These are phyloP conservation scores for Nyleta sp. DNA, from an alignment of 2,888 invertebrate species.

Conservation along the genomic window DNA sequence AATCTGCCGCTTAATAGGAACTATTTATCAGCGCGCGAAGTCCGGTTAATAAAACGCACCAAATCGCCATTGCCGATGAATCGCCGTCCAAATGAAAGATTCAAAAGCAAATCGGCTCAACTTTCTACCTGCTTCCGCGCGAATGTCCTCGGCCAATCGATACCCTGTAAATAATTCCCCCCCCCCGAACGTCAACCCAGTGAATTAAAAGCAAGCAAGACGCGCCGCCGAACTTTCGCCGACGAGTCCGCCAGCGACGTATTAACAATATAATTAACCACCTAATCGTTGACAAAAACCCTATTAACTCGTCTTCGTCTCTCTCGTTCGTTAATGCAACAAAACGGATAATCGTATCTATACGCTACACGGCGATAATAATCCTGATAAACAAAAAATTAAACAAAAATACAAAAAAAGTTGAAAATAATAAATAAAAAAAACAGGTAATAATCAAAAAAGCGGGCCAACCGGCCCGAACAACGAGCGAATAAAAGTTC, in stretches of 20 bases:
- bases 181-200: slow-evolving; percentile 24
- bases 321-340: slow-evolving; percentile 76
- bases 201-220: slow-evolving; percentile 35
- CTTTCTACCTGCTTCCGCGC: slow-evolving; percentile 28
- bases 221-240: slow-evolving; percentile 72
- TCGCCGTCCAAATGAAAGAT: no score
- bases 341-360: slow-evolving; percentile 76
- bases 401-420: slow-evolving; percentile 49
- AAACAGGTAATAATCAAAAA: no score
- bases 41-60: no score
- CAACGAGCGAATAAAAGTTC: slow-evolving; percentile 66
- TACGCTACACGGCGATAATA: slow-evolving; percentile 71
- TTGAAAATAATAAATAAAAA: slow-evolving; percentile 8
- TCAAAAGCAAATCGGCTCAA: background rate
- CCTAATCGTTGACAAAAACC: slow-evolving; percentile 78
- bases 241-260: slow-evolving; percentile 77
- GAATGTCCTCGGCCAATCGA: slow-evolving; percentile 22
- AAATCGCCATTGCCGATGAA: no score
- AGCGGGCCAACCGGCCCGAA: slow-evolving; percentile 54
- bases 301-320: slow-evolving; percentile 69
- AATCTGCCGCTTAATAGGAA: no score
- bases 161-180: slow-evolving; percentile 57
- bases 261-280: slow-evolving; percentile 81
- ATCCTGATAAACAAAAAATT: slow-evolving; percentile 47
- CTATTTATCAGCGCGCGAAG: no score